A percentile compares a stretch with the other conserved stretches of the same genome.
These are phyloP conservation scores for Leptodirus hochenwartii DNA, from an alignment of 2,888 invertebrate genomes.

Conservation along the genomic window DNA sequence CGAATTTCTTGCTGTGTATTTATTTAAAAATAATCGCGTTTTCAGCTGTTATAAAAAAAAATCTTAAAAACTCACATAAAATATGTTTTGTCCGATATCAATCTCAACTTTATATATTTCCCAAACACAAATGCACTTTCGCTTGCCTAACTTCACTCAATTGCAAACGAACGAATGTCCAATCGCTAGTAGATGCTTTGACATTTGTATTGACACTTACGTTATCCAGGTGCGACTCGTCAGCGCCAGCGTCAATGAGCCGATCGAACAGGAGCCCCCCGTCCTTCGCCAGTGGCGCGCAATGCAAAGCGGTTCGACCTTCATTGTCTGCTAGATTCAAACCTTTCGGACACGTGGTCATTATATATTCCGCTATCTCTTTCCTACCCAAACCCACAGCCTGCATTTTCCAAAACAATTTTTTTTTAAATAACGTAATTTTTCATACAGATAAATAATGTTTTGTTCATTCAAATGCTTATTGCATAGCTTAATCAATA, in stretches of 20 bases:
- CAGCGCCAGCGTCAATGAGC: conserved; percentile 64
- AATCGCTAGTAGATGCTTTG: not conserved
- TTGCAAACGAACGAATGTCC: not conserved
- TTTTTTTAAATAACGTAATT: conserved; percentile 4
- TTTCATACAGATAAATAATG: conserved; percentile 1
- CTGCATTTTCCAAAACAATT: conserved; percentile 32
- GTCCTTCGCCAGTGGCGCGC: conserved; percentile 65
- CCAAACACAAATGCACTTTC: conserved; percentile 3
- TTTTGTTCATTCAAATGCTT: too few species aligned
- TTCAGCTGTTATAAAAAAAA: too few species aligned
- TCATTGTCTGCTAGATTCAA: conserved; percentile 58
- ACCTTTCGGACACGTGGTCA: conserved; percentile 48
- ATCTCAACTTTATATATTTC: too few species aligned
- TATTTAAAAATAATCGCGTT: too few species aligned
- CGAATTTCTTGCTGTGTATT: too few species aligned
- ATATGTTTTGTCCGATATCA: too few species aligned
- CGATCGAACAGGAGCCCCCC: conserved; percentile 60
- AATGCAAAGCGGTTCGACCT: conserved; percentile 76
- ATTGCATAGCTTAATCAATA: too few species aligned
- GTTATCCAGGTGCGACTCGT: conserved; percentile 66
- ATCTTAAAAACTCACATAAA: too few species aligned
- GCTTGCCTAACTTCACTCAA: conserved; percentile 4
- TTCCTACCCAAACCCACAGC: conserved; percentile 67
- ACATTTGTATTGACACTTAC: conserved; percentile 37
- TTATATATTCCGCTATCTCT: conserved; percentile 55